Percentiles rank a stretch among this genome's conserved stretches.
Evolutionary conservation across 2,113 vertebrate species (phyloP).

Genomic region (Phoenicopterus ruber): DNA sequence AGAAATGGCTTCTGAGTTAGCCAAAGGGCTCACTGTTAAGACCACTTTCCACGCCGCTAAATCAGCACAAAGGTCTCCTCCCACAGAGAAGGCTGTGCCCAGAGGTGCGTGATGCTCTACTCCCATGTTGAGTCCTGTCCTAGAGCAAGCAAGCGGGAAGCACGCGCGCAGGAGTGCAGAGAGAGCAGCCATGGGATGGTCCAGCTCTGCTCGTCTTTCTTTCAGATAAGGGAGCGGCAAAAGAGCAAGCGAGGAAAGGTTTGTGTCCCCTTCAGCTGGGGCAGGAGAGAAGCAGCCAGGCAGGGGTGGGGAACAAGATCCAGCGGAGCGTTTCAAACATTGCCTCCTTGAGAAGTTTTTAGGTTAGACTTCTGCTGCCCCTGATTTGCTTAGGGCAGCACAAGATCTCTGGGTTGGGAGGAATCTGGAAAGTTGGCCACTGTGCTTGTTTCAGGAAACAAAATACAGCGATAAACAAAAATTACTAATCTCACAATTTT

Average conservation of each 20-base stretch:
- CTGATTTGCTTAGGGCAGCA: neutral
- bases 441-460: neutral
- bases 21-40: neutral
- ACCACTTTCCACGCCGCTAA: neutral
- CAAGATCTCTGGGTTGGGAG: neutral
- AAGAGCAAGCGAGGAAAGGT: neutral
- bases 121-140: neutral
- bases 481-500: neutral
- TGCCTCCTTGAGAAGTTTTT: neutral
- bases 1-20: neutral
- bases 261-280: no score
- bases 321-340: neutral
- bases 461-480: neutral
- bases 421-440: neutral
- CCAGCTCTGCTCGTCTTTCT: neutral
- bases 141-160: neutral
- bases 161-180: fast-evolving
- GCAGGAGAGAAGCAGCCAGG: neutral
- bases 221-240: neutral
- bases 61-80: neutral
- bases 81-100: neutral
- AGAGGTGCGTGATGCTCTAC: neutral
- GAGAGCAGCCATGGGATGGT: fast-evolving
- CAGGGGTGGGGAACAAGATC: neutral
- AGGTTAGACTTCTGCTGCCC: neutral